phyloP scores from a whole-genome alignment of 2,113 vertebrate species.

The Tachuris rubrigastra region DNA sequence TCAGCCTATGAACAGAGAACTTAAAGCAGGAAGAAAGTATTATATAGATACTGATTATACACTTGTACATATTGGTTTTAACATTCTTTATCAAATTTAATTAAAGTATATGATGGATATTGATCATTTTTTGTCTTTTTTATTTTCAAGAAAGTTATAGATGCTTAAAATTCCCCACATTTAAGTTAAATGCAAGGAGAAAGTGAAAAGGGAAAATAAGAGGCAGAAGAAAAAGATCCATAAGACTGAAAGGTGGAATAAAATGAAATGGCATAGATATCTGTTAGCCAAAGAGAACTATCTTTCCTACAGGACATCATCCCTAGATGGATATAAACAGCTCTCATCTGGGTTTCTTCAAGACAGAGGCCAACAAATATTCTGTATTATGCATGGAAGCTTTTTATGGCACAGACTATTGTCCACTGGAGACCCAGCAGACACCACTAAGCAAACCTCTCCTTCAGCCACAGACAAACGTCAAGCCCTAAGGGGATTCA shows the following conservation, averaged over 20 bases:
- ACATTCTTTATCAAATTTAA: conserved; percentile 47
- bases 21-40: background rate
- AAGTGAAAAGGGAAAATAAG: background rate
- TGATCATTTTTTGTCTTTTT: background rate
- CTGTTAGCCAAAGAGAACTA: conserved; percentile 12
- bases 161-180: background rate
- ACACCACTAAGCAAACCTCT: conserved; percentile 48
- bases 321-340: conserved; percentile 59
- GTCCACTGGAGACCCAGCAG: background rate
- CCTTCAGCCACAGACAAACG: conserved; percentile 20
- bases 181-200: background rate
- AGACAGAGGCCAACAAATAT: conserved; percentile 32
- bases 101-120: background rate
- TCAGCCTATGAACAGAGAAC: conserved; percentile 8
- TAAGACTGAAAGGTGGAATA: conserved; percentile 37
- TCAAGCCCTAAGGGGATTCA: background rate
- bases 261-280: conserved; percentile 39
- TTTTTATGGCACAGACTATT: conserved; percentile 54
- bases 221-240: background rate
- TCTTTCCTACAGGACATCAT: background rate
- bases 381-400: conserved; percentile 3
- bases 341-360: background rate
- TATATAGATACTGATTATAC: background rate
- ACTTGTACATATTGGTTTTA: background rate
- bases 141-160: background rate